phyloP scores from a whole-genome alignment of 2,113 vertebrate genomes.

The Rhabdornis inornatus region DNA sequence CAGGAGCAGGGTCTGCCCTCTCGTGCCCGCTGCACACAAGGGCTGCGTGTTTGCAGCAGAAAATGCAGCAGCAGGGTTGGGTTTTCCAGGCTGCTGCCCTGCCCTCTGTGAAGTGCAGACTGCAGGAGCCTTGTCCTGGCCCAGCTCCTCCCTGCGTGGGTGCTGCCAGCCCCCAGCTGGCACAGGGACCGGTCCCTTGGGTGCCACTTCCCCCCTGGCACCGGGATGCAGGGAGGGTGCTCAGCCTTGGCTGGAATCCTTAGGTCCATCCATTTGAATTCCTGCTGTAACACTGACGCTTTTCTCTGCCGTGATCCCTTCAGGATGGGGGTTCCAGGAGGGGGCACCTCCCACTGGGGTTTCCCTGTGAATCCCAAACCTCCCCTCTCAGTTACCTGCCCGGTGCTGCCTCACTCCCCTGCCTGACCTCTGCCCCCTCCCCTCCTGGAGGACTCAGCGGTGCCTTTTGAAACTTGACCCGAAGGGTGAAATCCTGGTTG shows the following conservation, averaged over 20 bases:
- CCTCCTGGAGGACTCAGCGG: not conserved
- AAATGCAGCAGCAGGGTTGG: not conserved
- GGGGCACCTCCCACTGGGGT: rapidly evolving
- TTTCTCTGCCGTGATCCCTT: not conserved
- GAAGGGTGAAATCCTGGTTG: not conserved
- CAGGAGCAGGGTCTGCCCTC: not conserved
- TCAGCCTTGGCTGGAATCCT: rapidly evolving
- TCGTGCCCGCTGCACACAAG: rapidly evolving
- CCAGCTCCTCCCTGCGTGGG: rapidly evolving
- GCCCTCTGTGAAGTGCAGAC: not conserved
- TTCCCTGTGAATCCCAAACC: not conserved
- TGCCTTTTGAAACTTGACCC: not conserved
- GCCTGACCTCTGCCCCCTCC: not conserved
- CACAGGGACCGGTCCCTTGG: not conserved
- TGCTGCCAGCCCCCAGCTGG: not conserved
- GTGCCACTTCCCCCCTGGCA: not conserved
- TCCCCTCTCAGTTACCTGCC: not conserved
- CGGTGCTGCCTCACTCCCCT: not conserved
- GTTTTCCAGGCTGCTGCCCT: not conserved
- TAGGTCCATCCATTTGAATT: rapidly evolving
- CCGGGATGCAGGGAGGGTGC: not conserved
- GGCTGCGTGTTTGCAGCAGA: not conserved
- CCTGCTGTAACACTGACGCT: rapidly evolving
- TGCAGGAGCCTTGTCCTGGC: not conserved
- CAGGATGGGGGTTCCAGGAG: rapidly evolving